Evolutionary conservation across 1,140 invertebrate genomes (phyloP), one percentile per base, ranked within the genome.

Genomic region (Atta texana): DNA sequence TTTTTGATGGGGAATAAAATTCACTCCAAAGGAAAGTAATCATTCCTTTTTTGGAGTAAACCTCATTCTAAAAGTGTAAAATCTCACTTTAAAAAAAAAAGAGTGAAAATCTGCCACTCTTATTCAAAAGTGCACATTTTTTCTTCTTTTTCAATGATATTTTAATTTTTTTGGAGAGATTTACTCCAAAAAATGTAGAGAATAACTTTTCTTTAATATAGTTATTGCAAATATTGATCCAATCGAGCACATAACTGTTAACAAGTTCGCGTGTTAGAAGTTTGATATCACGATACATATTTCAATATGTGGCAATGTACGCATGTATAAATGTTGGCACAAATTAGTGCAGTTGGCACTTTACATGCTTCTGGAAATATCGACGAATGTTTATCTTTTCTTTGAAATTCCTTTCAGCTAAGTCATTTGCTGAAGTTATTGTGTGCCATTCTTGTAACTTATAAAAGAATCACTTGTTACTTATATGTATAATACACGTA

Each of bases 221-320:
- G 14, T 53, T 3, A 14, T 55, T 16, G 1, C 18, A 71, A 81
- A 44, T 81, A 49, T 44, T n/a, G 2, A 31, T 24, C 16, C 16
- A 59, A 39, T 28, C 7, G 4, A 24, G 5, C 28, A 55, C 39
- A 8, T 39, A 39, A 14, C 21, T 21, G 2, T 55, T 14, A 69
- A 53, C 34, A 71, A 69, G 64, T 71, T 57, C 18, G 10, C n/a
- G 2, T 7, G 12, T n/a, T 53, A 39, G 2, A 55, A 57, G 14
- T 39, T 55, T 69, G 21, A 69, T 64, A 3, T 39, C 55, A 34
- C 14, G 51, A 55, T 28, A 81, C 21, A 24, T 55, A 21, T 21
- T 39, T 57, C 77, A 57, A 81, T 69, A 81, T 57, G 77, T 81
- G 77, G 31, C 63, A 71, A 69, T 57, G 28, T 57, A 80, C 34